Percentiles rank a stretch among this genome's conserved stretches.
phyloP scores from a whole-genome alignment of 2,797 vertebrate species.

The Nannoperca australis region DNA sequence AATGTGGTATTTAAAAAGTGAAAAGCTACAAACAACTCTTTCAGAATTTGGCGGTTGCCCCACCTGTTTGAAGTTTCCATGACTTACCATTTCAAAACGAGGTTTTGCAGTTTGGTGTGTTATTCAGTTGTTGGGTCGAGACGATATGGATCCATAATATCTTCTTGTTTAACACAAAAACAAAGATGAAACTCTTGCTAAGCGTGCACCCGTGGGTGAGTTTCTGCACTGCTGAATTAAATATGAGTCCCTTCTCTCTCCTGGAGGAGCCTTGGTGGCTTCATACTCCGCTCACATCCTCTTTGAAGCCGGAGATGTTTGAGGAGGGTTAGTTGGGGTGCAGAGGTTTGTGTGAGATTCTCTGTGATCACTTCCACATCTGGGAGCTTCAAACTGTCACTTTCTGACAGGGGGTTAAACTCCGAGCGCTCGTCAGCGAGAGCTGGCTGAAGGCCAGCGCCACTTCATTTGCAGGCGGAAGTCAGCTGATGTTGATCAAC shows the following conservation, averaged over 20 bases:
- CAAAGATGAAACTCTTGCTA: constrained; percentile 62
- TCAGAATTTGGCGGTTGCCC: background rate
- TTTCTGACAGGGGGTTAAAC: constrained; percentile 50
- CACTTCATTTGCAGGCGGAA: constrained; percentile 33
- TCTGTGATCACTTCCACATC: constrained; percentile 44
- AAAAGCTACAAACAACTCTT: constrained; percentile 7
- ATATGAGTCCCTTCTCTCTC: constrained; percentile 57
- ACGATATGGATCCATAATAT: constrained; percentile 41
- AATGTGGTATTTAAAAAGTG: background rate
- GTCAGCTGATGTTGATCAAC: constrained; percentile 28
- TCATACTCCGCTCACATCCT: constrained; percentile 34
- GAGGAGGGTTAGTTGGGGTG: constrained; percentile 29
- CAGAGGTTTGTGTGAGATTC: constrained; percentile 12
- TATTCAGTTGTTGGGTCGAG: background rate
- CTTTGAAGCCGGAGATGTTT: constrained; percentile 50
- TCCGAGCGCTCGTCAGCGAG: background rate
- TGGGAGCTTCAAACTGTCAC: constrained; percentile 40
- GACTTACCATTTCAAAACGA: constrained; percentile 23
- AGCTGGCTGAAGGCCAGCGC: constrained; percentile 6
- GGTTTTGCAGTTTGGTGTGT: background rate
- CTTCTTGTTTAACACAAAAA: constrained; percentile 57
- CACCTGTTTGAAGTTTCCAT: constrained; percentile 22
- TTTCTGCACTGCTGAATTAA: constrained; percentile 64
- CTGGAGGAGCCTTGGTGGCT: constrained; percentile 30
- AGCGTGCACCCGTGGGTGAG: constrained; percentile 56